Conservation (phyloP, 2,113 vertebrate species). For the Microtus ochrogaster region DNA sequence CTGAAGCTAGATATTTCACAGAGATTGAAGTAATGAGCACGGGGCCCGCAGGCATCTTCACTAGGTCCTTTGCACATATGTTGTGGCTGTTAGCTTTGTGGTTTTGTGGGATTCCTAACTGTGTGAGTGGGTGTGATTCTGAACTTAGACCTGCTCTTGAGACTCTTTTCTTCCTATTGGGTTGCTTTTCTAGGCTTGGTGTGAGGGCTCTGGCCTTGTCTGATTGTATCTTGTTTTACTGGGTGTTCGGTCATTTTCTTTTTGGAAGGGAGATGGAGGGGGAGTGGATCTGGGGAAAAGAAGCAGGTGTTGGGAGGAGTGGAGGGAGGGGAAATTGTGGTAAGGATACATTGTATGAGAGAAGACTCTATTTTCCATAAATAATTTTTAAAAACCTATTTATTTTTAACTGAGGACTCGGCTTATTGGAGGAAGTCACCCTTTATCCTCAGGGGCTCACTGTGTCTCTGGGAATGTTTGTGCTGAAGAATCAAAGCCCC, state of each 20-base stretch:
- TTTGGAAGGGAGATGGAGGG: neutral
- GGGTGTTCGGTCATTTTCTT: neutral
- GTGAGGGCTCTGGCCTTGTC: neutral
- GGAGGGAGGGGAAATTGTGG: neutral
- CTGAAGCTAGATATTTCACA: neutral
- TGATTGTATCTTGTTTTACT: neutral
- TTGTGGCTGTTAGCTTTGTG: neutral
- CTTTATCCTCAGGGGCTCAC: neutral
- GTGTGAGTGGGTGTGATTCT: too few relatives aligned
- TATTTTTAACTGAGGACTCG: neutral
- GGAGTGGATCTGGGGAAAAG: neutral
- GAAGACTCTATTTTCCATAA: neutral
- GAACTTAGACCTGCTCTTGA: too few relatives aligned
- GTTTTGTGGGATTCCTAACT: too few relatives aligned
- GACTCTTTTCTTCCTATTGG: neutral
- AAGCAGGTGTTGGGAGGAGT: neutral
- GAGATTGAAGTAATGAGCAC: neutral
- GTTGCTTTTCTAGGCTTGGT: neutral
- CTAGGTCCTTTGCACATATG: neutral
- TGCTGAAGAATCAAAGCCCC: slow-evolving; percentile 27
- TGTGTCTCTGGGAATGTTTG: slow-evolving; percentile 6
- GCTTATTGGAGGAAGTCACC: neutral
- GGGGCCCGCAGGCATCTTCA: accelerated
- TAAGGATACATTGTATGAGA: neutral
- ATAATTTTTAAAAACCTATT: neutral